Conservation (phyloP, 2,797 vertebrate genomes). For the Lophotriccus pileatus region DNA sequence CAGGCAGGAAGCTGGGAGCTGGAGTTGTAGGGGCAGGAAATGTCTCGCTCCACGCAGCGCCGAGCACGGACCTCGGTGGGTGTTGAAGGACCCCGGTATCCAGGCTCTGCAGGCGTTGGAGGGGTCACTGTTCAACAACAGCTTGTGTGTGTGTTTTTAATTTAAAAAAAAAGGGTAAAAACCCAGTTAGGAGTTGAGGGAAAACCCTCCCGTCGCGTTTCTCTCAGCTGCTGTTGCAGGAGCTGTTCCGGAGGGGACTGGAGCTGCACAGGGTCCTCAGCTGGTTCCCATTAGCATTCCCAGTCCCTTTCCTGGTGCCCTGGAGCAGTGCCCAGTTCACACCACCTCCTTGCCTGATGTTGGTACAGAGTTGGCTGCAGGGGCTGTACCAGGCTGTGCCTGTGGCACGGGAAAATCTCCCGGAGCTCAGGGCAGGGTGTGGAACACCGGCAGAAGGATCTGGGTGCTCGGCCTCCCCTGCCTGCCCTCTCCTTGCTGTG, state of each 20-base stretch:
- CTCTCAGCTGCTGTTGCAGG: not conserved
- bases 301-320: not conserved
- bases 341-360: not conserved
- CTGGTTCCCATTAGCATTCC: not conserved
- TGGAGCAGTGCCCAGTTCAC: not conserved
- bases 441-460: not conserved
- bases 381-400: not conserved
- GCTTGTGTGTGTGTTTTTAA: not conserved
- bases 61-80: accelerated
- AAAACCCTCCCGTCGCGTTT: not conserved
- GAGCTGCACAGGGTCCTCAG: not conserved
- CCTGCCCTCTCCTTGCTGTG: not conserved
- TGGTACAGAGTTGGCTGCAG: not conserved
- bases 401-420: not conserved
- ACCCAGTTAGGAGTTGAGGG: not conserved
- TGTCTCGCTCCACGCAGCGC: not conserved
- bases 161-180: not conserved
- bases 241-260: not conserved
- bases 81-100: not conserved
- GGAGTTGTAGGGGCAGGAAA: constrained; percentile 38
- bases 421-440: not conserved
- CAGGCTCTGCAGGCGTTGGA: not conserved
- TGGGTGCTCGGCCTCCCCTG: accelerated
- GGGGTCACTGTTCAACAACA: not conserved
- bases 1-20: constrained; percentile 12